These are phyloP conservation scores for Graphium colonna DNA, from an alignment of 2,888 invertebrate genomes.

Conservation along the genomic window DNA sequence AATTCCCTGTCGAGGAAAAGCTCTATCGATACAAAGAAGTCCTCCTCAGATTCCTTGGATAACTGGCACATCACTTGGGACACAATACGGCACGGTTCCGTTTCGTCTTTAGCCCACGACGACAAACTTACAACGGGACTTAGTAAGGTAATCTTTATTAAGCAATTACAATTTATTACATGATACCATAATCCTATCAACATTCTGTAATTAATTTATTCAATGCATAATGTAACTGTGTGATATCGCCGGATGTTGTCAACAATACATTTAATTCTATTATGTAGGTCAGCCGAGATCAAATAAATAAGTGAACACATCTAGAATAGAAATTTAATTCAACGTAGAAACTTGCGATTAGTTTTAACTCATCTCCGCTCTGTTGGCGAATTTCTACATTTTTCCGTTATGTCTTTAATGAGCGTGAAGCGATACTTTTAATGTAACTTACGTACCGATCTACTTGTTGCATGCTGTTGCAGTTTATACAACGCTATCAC, in stretches of 20 bases:
- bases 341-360: slow-evolving; percentile 9
- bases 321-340: neutral
- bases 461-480: slow-evolving; percentile 24
- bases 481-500: slow-evolving; percentile 32
- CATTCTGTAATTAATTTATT: slow-evolving; percentile 4
- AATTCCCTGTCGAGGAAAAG: slow-evolving; percentile 72
- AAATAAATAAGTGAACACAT: slow-evolving; percentile 3
- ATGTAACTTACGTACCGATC: slow-evolving; percentile 35
- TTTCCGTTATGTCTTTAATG: slow-evolving; percentile 33
- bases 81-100: slow-evolving; percentile 81
- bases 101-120: slow-evolving; percentile 80
- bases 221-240: neutral
- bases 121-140: slow-evolving; percentile 63
- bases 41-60: slow-evolving; percentile 87
- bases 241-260: slow-evolving; percentile 3
- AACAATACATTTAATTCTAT: slow-evolving; percentile 1
- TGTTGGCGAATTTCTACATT: slow-evolving; percentile 20
- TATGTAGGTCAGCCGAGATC: neutral
- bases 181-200: neutral
- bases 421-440: slow-evolving; percentile 34
- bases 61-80: slow-evolving; percentile 86
- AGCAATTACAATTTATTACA: neutral
- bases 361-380: slow-evolving; percentile 18
- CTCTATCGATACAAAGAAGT: slow-evolving; percentile 71
- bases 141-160: slow-evolving; percentile 56